phyloP scores from a whole-genome alignment of 2,888 invertebrate species.

The Monoplex corrugatus region DNA sequence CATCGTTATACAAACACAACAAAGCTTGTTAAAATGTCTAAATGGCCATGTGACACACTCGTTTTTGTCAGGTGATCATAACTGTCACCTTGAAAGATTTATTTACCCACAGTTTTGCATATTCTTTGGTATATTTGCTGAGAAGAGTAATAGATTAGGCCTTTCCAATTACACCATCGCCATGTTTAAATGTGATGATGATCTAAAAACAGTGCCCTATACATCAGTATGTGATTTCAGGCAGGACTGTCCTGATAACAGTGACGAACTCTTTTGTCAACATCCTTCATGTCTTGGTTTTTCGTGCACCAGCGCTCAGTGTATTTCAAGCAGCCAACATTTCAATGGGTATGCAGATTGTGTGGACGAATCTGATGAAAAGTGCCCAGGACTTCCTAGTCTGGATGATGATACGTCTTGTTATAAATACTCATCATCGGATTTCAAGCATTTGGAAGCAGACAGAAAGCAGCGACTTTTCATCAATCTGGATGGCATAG shows the following conservation, averaged over 20 bases:
- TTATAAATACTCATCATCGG: neutral
- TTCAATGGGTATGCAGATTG: neutral
- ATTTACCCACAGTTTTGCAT: neutral
- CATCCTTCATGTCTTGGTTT: neutral
- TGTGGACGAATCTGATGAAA: neutral
- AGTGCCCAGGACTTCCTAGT: too few species aligned
- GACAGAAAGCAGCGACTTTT: neutral
- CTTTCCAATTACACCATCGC: neutral
- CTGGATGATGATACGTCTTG: too few species aligned
- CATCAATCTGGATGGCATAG: neutral
- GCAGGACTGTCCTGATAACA: neutral
- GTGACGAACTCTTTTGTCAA: neutral
- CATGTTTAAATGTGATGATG: conserved; percentile 10
- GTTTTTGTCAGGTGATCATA: neutral
- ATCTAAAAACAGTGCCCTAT: neutral
- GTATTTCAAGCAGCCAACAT: neutral
- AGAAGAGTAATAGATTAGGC: neutral
- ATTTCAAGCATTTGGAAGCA: neutral
- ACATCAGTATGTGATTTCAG: neutral
- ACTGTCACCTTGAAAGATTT: neutral
- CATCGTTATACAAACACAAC: neutral
- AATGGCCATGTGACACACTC: neutral
- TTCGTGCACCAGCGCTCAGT: neutral
- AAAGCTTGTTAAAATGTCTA: neutral
- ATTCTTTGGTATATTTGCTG: neutral